Percentiles rank a stretch among this genome's conserved stretches.
phyloP scores from a whole-genome alignment of 2,797 vertebrate species.

The Champsocephalus esox region DNA sequence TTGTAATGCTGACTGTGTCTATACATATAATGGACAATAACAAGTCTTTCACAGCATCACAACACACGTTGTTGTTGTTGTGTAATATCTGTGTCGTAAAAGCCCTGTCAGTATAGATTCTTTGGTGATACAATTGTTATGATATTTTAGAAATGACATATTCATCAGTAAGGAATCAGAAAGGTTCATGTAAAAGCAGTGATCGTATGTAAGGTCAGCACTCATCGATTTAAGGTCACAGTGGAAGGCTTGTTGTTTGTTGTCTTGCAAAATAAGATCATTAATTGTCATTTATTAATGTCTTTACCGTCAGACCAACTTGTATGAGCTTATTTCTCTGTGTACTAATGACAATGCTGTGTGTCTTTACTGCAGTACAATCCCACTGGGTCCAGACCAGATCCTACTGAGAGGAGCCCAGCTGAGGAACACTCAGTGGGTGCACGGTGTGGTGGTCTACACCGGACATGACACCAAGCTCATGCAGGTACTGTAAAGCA shows the following conservation, averaged over 20 bases:
- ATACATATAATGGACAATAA: neutral
- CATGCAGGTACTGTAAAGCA: constrained; percentile 91
- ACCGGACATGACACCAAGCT: constrained; percentile 99
- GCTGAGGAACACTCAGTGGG: constrained; percentile 98
- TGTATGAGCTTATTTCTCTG: neutral
- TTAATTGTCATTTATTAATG: neutral
- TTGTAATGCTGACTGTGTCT: neutral
- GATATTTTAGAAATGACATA: neutral
- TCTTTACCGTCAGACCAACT: neutral
- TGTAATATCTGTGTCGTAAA: neutral
- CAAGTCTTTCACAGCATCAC: neutral
- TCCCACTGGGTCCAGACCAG: constrained; percentile 95
- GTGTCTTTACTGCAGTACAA: constrained; percentile 83
- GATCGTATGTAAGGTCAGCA: constrained; percentile 14
- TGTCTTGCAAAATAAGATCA: neutral
- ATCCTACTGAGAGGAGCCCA: constrained; percentile 97
- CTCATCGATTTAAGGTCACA: neutral
- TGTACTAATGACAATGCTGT: constrained; percentile 29
- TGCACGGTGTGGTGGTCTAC: constrained; percentile 97
- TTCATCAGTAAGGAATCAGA: constrained; percentile 11
- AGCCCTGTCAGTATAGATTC: neutral
- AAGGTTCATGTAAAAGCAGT: neutral
- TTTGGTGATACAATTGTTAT: neutral
- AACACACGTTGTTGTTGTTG: neutral
- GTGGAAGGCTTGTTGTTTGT: neutral